phyloP scores from a whole-genome alignment of 2,113 vertebrate genomes.

The Tragelaphus scriptus region DNA sequence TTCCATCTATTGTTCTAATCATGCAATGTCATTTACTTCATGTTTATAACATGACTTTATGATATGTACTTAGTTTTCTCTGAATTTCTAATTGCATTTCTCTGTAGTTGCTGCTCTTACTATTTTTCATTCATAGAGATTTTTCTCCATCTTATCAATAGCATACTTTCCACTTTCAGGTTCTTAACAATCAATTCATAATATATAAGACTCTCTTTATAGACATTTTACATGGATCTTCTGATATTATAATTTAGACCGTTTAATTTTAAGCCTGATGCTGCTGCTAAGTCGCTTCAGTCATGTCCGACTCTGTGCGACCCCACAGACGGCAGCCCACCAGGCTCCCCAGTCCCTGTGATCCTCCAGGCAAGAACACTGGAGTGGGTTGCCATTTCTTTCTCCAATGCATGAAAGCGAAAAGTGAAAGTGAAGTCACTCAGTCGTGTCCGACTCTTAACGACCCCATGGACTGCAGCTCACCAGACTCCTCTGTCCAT shows the following conservation, averaged over 20 bases:
- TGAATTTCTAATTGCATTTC: constrained; percentile 10
- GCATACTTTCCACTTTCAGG: not conserved
- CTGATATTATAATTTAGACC: not conserved
- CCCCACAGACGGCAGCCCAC: no score
- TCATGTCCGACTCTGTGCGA: no score
- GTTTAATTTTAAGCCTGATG: not conserved
- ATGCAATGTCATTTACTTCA: not conserved
- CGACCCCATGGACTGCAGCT: no score
- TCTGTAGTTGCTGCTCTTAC: not conserved
- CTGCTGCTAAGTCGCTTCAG: no score
- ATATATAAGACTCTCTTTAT: not conserved
- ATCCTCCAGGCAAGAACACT: no score
- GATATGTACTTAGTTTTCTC: not conserved
- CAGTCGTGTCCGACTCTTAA: no score
- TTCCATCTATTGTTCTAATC: constrained; percentile 10
- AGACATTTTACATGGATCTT: not conserved
- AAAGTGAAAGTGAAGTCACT: no score
- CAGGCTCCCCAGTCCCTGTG: no score
- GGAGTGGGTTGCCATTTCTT: no score
- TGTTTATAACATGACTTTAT: constrained; percentile 5
- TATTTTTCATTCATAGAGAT: not conserved
- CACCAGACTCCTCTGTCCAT: no score
- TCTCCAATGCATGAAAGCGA: no score
- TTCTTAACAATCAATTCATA: not conserved
- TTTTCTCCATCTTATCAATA: not conserved